Base-by-base conservation (phyloP, 2,797 vertebrate species). In the Oreonectes daqikongensis region DNA sequence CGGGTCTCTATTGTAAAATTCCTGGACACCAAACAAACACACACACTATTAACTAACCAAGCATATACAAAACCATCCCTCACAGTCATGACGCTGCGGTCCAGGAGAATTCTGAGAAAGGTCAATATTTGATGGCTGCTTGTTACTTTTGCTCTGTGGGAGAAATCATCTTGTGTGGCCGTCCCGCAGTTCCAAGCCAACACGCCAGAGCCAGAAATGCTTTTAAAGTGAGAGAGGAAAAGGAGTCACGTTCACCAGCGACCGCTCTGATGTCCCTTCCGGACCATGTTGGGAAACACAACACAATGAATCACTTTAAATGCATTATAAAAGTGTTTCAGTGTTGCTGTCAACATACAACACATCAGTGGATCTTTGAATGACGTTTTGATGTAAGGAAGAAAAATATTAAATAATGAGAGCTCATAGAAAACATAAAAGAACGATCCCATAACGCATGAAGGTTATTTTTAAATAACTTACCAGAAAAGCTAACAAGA, bases 161-260 rank as follows among this genome's bases (percentile, higher is more conserved):
- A 65, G 63, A n/a, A 20, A 60, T 42, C 72, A 65, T 55, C 72
- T 65, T 74, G 72, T 74, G 72, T 74, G 72, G 72, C 60, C 72
- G 32, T 65, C 48, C 17, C 0, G 28, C 46, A 65, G 7, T 64
- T 72, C 44, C 72, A 38, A 17, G 46, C 32, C 38, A 42, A 64
- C 65, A 55, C 7, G 24, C 7, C 72, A 40, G 10, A 42, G 61
- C 59, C 44, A 52, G 20, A 65, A 65, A 74, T 2, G 22, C 32
- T 53, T 73, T 53, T 28, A 53, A 73, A 64, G 60, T 2, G 26
- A 32, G 55, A 35, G 40, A 72, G 40, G 44, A 2, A 15, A 46
- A 46, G 44, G 22, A 53, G 12, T 32, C 20, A 12, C 3, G 4
- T 17, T 11, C 35, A 12, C 40, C 10, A 71, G 40, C 4, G 3